phyloP scores from a whole-genome alignment of 2,888 invertebrate genomes.

The Congeria kusceri region DNA sequence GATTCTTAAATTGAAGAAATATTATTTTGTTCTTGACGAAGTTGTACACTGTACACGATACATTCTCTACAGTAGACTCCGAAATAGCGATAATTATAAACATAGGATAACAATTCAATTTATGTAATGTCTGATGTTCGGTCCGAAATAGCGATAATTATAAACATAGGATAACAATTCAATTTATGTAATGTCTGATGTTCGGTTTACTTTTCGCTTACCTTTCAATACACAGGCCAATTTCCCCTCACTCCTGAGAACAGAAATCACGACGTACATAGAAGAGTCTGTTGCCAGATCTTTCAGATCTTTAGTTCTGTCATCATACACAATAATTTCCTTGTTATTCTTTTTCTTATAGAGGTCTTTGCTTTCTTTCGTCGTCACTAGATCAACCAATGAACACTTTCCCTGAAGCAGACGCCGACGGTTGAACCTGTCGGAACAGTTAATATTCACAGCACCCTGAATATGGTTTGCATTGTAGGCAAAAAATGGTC shows the following conservation, averaged over 20 bases:
- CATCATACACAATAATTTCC: conserved; percentile 91
- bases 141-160: no score
- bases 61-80: no score
- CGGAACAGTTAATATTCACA: conserved; percentile 90
- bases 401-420: conserved; percentile 89
- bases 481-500: conserved; percentile 90
- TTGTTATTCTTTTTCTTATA: conserved; percentile 87
- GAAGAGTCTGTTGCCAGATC: conserved; percentile 86
- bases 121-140: no score
- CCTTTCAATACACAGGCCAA: conserved; percentile 90
- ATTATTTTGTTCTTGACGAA: no score
- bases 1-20: no score
- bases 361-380: conserved; percentile 89
- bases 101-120: no score
- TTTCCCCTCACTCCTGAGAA: conserved; percentile 89
- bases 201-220: conserved; percentile 82
- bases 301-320: conserved; percentile 88
- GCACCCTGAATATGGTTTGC: conserved; percentile 89
- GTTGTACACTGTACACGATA: no score
- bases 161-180: no score
- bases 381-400: conserved; percentile 89
- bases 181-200: no score
- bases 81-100: no score
- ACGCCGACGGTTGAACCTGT: conserved; percentile 89
- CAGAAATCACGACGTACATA: conserved; percentile 89